Evolutionary conservation across 2,113 vertebrate genomes (phyloP).

Genomic region (Oxygymnocypris stewartii): DNA sequence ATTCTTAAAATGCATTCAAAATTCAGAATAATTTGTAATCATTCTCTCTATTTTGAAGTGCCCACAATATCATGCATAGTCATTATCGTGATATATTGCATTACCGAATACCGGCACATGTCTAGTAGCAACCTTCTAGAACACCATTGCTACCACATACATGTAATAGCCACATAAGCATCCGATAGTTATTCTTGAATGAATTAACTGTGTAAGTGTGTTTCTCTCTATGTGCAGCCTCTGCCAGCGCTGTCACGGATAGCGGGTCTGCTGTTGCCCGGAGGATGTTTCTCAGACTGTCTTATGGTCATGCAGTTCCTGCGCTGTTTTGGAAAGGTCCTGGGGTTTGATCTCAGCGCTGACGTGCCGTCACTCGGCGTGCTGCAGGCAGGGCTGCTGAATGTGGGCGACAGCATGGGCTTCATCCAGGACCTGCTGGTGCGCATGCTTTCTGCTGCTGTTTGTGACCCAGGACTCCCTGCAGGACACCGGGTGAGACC

Average conservation of each 20-base stretch:
- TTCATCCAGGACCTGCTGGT: constrained; percentile 91
- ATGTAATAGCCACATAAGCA: not conserved
- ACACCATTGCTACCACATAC: not conserved
- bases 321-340: constrained; percentile 29
- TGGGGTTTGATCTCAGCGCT: constrained; percentile 82
- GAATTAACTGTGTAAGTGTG: not conserved
- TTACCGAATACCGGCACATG: no score
- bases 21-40: no score
- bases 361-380: constrained; percentile 81
- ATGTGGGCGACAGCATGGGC: constrained; percentile 81
- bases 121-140: not conserved
- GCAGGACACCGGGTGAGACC: constrained; percentile 86
- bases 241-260: constrained; percentile 87
- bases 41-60: no score
- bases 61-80: no score
- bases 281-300: constrained; percentile 51
- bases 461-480: constrained; percentile 90
- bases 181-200: not conserved
- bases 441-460: constrained; percentile 85
- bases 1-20: no score
- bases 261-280: constrained; percentile 86
- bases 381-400: constrained; percentile 91
- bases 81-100: no score
- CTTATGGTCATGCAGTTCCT: no score
- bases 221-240: constrained; percentile 69